Base-by-base conservation (phyloP, 2,113 vertebrate species). In the Antidorcas marsupialis region DNA sequence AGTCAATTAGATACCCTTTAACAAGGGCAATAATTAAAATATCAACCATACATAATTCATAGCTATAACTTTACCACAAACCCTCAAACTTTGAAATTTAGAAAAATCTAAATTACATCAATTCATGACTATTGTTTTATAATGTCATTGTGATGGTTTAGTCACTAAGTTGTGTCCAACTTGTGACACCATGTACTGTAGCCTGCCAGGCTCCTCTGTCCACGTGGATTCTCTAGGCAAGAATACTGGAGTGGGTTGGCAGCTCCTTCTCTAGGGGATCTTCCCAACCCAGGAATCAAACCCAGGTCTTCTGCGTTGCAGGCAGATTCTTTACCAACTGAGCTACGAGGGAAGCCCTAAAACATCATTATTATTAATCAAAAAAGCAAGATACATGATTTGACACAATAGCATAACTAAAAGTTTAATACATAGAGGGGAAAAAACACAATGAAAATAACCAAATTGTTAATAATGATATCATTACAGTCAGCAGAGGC, bases 371-470 rank as follows among this genome's bases (percentile, higher is more conserved):
- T 33, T 67, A 74, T 67, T 78, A 78, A 95, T 43, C 21, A 93
- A 93, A 95, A 96, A 74, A 39, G 19, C 33, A 97, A 86, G 45
- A 97, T 28, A 78, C 4, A 16, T 91, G 5, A 93, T 95, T 83
- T 81, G 78, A 94, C 6, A 57, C 52, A 92, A 7, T 81, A 94
- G 4, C 17, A 91, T 57, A 95, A 30, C 7, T 89, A 52, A 93
- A 96, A 53, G 2, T 25, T 50, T 89, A 93, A 85, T 92, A 25
- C 12, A 39, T 5, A 62, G 55, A 97, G 57, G 62, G 52, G 53
- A n/a, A 12, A 45, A 90, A 83, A 71, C 28, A 53, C 14, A 88
- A 93, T 28, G 45, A 60, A 82, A 95, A 91, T 88, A 19, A 97
- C 27, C 78, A 79, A 94, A 71, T 45, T 10, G 39, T 84, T 93